Base-by-base conservation (phyloP, 1,140 invertebrate species). In the Aculops lycopersici region DNA sequence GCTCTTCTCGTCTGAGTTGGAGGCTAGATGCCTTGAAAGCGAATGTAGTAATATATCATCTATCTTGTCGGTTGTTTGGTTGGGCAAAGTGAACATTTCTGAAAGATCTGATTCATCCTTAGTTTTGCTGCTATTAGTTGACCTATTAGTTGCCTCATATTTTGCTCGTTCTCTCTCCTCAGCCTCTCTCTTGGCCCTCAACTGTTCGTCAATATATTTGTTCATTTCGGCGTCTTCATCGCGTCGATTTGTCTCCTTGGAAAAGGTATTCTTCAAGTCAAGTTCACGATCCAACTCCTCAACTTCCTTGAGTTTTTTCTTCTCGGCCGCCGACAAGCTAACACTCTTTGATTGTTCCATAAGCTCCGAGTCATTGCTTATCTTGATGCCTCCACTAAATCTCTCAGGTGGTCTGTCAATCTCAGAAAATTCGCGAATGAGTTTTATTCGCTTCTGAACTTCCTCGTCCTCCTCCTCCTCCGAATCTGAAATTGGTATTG, bases 161-260 rank as follows among this genome's bases (percentile, higher is more conserved):
- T 4, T 17, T 13, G 37, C 15, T 17, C 3, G 35, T 45, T 73
- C 77, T 65, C 84, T 86, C n/a, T n/a, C n/a, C n/a, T n/a, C n/a
- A n/a, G n/a, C n/a, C n/a, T n/a, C n/a, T 41, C 72, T 64, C 60
- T 80, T 86, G 0, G 70, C 66, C 21, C 92, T 54, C 16, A 47
- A 38, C 56, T 94, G 70, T 51, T 81, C 74, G 54, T 95, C 86
- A 47, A 94, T 90, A 53, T 84, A 95, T 54, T 88, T 90, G 64
- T 90, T 80, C 84, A 94, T 92, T 62, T 94, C 84, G 56, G 88
- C 81, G 61, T 95, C 86, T 67, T 95, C 86, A 59, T 94, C 86
- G 21, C 86, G 63, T 58, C 84, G 78, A 57, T 94, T 94, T 0
- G 86, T 95, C 62, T 95, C 86, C 0, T 81, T 80, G 38, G 86